Evolutionary conservation across 2,888 invertebrate genomes (phyloP), one percentile per base, ranked within the genome.

Genomic region (Tenthredo amoena): DNA sequence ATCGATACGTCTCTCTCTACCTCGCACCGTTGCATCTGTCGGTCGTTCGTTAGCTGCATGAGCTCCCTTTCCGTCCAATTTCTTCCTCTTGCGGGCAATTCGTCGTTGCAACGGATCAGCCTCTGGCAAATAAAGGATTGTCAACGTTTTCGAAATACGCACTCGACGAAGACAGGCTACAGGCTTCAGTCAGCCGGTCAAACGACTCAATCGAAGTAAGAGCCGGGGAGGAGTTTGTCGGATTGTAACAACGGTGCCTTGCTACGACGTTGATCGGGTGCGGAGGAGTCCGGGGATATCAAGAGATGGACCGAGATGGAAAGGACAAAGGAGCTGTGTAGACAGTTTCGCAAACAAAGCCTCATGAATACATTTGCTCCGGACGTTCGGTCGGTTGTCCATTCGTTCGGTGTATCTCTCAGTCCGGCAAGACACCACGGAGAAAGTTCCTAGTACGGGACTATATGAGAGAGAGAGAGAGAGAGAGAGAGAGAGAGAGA

Each of bases 361-460:
- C 87, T 89, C 89, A 88, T 89, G 89, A 89, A 89, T 89, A 89
- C 88, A 87, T 89, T 89, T 89, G 87, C 86, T 86, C 87, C 85
- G 86, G 86, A 85, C 89, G 87, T 86, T 86, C 50, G 31, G 21
- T 84, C 81, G 77, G 84, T 65, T 65, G 84, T 58, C 68, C 72
- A 68, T 40, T 68, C 77, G 72, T 5, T 68, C 43, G 47, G 68
- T 26, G 62, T 62, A 62, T 62, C 62, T 62, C 62, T 62, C 62
- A 12, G 62, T 47, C 84, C 40, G 18, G 79, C 37, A 84, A 65
- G 81, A 81, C 81, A 65, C 62, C 81, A 40, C 83, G 83, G 83
- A 68, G 83, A 83, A 83, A 83, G 68, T 83, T 83, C 85, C 62
- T 21, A 85, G 79, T 37, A 40, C 84, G 82, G 55, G 77, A 77